These are phyloP conservation scores for Leptoclinus maculatus DNA, from an alignment of 2,797 vertebrate species.

Conservation along the genomic window DNA sequence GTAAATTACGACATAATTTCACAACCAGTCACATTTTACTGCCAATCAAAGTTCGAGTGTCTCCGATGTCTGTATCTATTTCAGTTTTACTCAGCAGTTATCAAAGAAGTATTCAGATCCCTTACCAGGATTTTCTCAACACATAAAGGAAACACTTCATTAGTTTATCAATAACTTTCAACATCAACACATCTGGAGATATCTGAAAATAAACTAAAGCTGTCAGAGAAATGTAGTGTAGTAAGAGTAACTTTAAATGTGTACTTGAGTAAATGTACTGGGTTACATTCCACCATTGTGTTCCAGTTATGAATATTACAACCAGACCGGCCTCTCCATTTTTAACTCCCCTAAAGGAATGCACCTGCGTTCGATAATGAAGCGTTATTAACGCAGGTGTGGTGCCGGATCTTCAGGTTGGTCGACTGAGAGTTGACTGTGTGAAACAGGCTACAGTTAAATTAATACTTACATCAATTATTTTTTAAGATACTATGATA, in stretches of 20 bases:
- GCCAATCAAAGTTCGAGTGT: slow-evolving; percentile 14
- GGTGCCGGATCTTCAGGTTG: slow-evolving; percentile 62
- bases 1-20: background rate
- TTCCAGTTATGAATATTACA: background rate
- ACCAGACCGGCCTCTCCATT: background rate
- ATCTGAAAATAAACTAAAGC: background rate
- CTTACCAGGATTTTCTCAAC: background rate
- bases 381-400: slow-evolving; percentile 41
- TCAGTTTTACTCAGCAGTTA: background rate
- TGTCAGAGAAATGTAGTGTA: background rate
- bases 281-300: background rate
- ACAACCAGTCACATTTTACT: slow-evolving; percentile 6
- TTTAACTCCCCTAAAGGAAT: background rate
- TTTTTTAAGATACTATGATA: background rate
- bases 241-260: background rate
- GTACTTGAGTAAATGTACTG: background rate
- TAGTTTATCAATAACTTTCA: background rate
- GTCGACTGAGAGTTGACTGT: background rate
- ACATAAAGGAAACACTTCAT: background rate
- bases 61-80: background rate
- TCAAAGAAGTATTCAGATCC: background rate
- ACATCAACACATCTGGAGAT: background rate
- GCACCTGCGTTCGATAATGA: background rate
- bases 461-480: background rate
- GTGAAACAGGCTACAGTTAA: background rate